Percentiles rank a stretch among this genome's conserved stretches.
These are phyloP conservation scores for Himalopsyche phryganea DNA, from an alignment of 1,140 invertebrate genomes.

Conservation along the genomic window DNA sequence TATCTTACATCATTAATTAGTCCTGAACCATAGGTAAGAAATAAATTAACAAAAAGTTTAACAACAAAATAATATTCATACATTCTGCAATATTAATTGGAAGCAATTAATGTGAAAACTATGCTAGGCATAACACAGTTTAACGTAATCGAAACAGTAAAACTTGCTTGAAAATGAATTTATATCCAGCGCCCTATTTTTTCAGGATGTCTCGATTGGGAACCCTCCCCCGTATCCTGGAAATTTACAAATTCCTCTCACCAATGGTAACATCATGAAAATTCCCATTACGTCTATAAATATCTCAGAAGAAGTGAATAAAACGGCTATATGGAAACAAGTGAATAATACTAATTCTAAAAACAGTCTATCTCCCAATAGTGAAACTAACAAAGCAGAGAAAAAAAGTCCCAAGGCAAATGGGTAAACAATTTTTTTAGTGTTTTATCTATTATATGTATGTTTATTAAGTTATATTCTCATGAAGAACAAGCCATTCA, in stretches of 20 bases:
- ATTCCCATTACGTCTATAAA: conserved; percentile 85
- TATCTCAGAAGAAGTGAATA: conserved; percentile 90
- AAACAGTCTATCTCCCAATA: conserved; percentile 25
- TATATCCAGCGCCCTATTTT: too few species aligned
- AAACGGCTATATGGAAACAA: conserved; percentile 91
- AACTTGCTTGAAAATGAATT: too few species aligned
- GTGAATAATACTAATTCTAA: conserved; percentile 61
- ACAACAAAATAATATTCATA: too few species aligned
- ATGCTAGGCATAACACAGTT: too few species aligned
- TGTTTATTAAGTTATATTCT: not conserved
- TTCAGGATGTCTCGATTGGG: conserved; percentile 18
- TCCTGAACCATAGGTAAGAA: too few species aligned
- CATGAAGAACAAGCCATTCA: too few species aligned
- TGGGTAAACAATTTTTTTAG: conserved; percentile 37
- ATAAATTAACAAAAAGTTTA: too few species aligned
- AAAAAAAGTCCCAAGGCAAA: conserved; percentile 44
- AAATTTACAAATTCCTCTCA: conserved; percentile 82
- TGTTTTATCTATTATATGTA: not conserved
- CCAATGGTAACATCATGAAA: conserved; percentile 90
- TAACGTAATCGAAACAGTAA: too few species aligned
- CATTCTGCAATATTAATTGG: too few species aligned
- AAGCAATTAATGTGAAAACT: too few species aligned
- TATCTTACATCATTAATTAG: too few species aligned
- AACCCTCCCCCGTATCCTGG: conserved; percentile 49
- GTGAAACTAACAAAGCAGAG: conserved; percentile 35